Base-by-base conservation (phyloP, 2,113 vertebrate species). In the Pseudorasbora parva region DNA sequence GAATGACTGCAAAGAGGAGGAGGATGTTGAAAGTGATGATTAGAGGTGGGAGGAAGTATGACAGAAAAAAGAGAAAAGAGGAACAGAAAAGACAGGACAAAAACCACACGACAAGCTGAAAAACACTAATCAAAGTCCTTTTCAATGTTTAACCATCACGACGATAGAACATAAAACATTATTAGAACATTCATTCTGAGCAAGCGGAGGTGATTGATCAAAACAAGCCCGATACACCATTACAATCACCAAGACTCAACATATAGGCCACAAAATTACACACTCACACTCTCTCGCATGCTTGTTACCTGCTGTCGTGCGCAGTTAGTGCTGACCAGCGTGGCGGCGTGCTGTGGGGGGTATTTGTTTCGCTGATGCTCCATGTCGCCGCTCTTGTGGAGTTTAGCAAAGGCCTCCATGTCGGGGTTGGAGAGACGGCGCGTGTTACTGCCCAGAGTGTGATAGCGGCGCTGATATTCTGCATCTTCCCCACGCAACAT, bases 401-500 rank as follows among this genome's bases (percentile, higher is more conserved):
- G 94, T 88, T 95, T 96, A 41, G 96, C 97, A 82, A 97, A 94
- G 14, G 97, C 97, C 91, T 98, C 97, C 92, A 98, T 83, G 51
- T 99, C 97, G 0, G 94, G 96, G 91, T 97, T 98, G 92, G 95
- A 96, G 93, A 97, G 98, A 79, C 97, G 96, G 30, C 97, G 95
- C 27, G 94, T 95, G 89, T 95, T 95, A 25, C 96, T 92, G 3
- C 95, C 94, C 95, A 98, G 91, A 86, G 98, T 97, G 89, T 97
- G 95, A 94, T 97, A 98, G 82, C 98, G 97, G 86, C 97, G 92
- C 5, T 96, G 97, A 92, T 97, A 98, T 89, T 99, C 97, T 27
- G 95, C 97, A 96, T 99, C 97, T 6, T 98, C 96, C 5, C 97
- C 95, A 49, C 97, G 98, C 94, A 98, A 97, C 98, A 99, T 97